Conservation (phyloP, 2,113 vertebrate species). For the Pandion haliaetus region DNA sequence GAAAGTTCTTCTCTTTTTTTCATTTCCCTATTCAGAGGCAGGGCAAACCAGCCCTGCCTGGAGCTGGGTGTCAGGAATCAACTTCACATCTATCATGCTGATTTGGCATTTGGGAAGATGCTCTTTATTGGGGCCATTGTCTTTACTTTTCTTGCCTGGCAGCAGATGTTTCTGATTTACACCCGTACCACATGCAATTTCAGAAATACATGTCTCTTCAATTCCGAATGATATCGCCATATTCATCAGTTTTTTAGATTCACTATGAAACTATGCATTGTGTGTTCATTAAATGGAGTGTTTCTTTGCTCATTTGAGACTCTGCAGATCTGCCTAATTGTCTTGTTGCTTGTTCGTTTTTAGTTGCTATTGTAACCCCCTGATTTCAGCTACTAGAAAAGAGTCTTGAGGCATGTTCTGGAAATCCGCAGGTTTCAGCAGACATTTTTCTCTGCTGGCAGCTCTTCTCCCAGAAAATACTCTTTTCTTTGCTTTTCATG, state of each 20-base stretch:
- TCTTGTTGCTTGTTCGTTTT: neutral
- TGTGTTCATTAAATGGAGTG: neutral
- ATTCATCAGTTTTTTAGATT: neutral
- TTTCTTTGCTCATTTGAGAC: neutral
- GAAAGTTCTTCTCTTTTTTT: neutral
- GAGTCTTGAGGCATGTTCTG: neutral
- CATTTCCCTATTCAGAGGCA: neutral
- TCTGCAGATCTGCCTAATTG: neutral
- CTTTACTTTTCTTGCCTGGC: neutral
- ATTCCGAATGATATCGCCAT: neutral
- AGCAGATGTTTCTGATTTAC: neutral
- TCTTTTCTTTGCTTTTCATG: neutral
- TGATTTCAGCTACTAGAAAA: neutral
- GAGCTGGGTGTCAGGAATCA: neutral
- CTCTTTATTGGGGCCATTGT: neutral
- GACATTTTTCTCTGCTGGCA: neutral
- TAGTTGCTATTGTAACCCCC: neutral
- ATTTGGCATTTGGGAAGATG: neutral
- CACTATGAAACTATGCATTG: neutral
- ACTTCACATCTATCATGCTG: neutral
- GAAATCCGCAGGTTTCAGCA: neutral
- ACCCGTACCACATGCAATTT: neutral
- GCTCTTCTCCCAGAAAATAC: neutral
- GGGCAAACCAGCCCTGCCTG: neutral
- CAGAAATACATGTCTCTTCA: neutral